Percentiles rank a stretch among this genome's conserved stretches.
phyloP scores from a whole-genome alignment of 64 coral and sea anemone genomes.

The Montipora efflorescens region DNA sequence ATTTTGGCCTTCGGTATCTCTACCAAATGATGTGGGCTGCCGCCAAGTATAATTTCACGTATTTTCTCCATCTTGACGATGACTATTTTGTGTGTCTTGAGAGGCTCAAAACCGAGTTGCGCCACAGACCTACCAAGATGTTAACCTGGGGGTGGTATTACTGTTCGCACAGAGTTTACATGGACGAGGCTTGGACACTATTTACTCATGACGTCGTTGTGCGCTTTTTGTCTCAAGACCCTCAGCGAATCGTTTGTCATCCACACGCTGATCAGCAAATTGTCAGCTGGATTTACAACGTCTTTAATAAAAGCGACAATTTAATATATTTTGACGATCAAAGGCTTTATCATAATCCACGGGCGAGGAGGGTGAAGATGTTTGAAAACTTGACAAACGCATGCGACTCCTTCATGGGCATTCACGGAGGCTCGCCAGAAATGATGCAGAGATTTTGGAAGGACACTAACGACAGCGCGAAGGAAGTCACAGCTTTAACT shows the following conservation, averaged over 20 bases:
- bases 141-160: conserved; percentile 56
- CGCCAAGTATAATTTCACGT: conserved; percentile 40
- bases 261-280: conserved; percentile 54
- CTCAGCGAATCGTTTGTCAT: conserved; percentile 31
- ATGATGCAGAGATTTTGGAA: conserved; percentile 19
- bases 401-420: conserved; percentile 44
- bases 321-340: conserved; percentile 19
- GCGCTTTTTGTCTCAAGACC: conserved; percentile 38
- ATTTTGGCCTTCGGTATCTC: conserved; percentile 6
- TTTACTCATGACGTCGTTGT: conserved; percentile 30
- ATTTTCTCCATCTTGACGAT: conserved; percentile 59
- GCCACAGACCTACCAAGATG: neutral
- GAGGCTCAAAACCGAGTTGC: conserved; percentile 43
- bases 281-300: conserved; percentile 34
- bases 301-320: neutral
- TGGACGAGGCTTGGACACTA: conserved; percentile 51
- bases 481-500: conserved; percentile 4
- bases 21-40: conserved; percentile 60
- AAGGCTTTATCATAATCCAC: conserved; percentile 5
- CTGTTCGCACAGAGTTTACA: conserved; percentile 15
- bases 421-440: conserved; percentile 48
- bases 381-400: neutral
- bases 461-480: neutral
- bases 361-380: neutral
- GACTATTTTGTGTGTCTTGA: conserved; percentile 71